Evolutionary conservation across 1,140 invertebrate species (phyloP), one percentile per base, ranked within the genome.

Genomic region (Neoseiulus cucumeris): DNA sequence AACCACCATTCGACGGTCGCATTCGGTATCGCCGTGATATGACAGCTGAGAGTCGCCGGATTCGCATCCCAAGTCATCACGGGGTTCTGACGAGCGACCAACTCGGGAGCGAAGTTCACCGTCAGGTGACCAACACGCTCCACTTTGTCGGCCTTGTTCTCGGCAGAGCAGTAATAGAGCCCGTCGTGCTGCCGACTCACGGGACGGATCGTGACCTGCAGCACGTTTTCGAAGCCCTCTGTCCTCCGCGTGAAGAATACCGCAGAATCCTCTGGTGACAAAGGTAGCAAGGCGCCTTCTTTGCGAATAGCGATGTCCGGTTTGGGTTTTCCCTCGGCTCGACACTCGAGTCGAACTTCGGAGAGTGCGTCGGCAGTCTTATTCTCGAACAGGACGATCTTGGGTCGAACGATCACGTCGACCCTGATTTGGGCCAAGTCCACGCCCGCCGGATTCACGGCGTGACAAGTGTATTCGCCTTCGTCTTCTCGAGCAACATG

Each of bases 21-120:
- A 74, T 93, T 92, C 0, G 91, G 91, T 72, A 93, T 89, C 68
- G 86, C 84, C 74, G 87, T 84, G 12, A 87, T 87, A n/a, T 88
- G 78, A 72, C 90, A 94, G 39, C 85, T 88, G 0, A 94, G 78
- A 72, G 93, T 93, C 0, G 86, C 86, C 2, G 84, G 82, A 68
- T 81, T 79, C 41, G 81, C 76, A 28, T 85, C 81, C 90, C 90
- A 93, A 6, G 84, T 86, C 64, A 81, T 79, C 76, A 86, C 85
- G 42, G 64, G 33, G 64, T 65, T 65, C 33, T 44, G 42, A 18
- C 42, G 42, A 41, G 42, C 42, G 42, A 44, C 42, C 64, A 42
- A 44, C 22, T 42, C 42, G 4, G 64, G 42, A 4, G 42, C 28
- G 42, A 65, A 65, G n/a, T 91, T 83, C 1, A 91, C 84, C 0